These are phyloP conservation scores for Eira barbara DNA, from an alignment of 2,113 vertebrate genomes.

Conservation along the genomic window DNA sequence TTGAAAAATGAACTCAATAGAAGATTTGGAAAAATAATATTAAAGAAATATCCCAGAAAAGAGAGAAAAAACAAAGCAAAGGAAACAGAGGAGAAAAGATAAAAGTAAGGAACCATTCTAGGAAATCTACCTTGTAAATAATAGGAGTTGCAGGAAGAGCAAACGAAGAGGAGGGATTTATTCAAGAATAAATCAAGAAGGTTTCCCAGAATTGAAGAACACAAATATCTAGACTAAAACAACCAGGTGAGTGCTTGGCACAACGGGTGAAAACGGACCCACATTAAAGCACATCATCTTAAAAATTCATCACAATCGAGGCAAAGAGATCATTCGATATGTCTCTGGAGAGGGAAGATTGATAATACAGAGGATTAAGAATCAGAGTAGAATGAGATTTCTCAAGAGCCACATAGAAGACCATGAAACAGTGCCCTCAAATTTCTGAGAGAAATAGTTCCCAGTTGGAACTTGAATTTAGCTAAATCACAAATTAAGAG, in stretches of 20 bases:
- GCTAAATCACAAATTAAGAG: not conserved
- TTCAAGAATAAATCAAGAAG: not conserved
- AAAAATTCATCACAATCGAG: not conserved
- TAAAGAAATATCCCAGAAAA: conserved; percentile 2
- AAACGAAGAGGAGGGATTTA: not conserved
- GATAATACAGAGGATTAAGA: not conserved
- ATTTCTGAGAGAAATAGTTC: not conserved
- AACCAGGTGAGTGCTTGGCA: not conserved
- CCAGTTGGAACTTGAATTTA: not conserved
- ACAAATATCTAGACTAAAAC: not conserved
- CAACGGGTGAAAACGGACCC: not conserved
- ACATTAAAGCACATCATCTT: not conserved
- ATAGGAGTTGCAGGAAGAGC: not conserved
- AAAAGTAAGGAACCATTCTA: not conserved
- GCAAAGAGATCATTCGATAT: not conserved
- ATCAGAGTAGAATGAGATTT: not conserved
- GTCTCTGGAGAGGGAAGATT: not conserved
- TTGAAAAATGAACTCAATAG: not conserved
- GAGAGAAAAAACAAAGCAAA: not conserved
- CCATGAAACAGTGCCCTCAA: not conserved
- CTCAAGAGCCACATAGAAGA: not conserved
- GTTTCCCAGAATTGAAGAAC: not conserved
- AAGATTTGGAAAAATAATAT: not conserved
- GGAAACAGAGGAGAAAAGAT: not conserved
- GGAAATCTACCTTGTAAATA: not conserved